Conservation (phyloP, 2,888 invertebrate genomes). For the Dryocosmus kuriphilus region DNA sequence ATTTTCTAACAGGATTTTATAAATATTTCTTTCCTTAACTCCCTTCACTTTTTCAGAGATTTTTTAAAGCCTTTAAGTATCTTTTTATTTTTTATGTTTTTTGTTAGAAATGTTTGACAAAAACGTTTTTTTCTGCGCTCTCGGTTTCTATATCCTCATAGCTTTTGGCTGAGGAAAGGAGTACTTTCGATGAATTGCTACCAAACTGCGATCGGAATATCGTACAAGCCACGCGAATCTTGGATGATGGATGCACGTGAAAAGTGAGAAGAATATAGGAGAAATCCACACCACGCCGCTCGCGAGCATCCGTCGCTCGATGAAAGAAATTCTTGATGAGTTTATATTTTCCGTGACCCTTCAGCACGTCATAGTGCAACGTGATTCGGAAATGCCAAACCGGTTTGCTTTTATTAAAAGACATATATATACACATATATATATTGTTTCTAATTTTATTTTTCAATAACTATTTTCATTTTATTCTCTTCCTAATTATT, state of each 20-base stretch:
- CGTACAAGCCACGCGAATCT: neutral
- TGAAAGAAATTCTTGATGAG: neutral
- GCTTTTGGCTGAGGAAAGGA: neutral
- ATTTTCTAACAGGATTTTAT: too few species aligned
- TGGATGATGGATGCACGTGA: slow-evolving; percentile 3
- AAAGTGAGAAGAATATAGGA: slow-evolving; percentile 9
- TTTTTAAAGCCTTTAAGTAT: neutral
- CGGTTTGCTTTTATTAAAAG: neutral
- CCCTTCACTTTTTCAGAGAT: too few species aligned
- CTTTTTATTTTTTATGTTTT: neutral
- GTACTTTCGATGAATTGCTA: neutral
- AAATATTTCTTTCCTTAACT: too few species aligned
- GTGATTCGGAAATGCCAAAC: neutral
- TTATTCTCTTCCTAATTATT: neutral
- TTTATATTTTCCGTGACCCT: neutral
- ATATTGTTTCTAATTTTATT: neutral
- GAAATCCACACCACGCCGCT: neutral
- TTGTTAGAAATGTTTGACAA: neutral
- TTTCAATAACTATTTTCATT: neutral
- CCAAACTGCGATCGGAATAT: neutral
- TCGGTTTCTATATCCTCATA: neutral
- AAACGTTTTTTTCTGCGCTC: neutral
- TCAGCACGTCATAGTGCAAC: neutral
- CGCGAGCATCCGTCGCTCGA: neutral
- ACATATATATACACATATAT: too few species aligned